phyloP scores from a whole-genome alignment of 2,113 vertebrate genomes.

The Tachycineta bicolor region DNA sequence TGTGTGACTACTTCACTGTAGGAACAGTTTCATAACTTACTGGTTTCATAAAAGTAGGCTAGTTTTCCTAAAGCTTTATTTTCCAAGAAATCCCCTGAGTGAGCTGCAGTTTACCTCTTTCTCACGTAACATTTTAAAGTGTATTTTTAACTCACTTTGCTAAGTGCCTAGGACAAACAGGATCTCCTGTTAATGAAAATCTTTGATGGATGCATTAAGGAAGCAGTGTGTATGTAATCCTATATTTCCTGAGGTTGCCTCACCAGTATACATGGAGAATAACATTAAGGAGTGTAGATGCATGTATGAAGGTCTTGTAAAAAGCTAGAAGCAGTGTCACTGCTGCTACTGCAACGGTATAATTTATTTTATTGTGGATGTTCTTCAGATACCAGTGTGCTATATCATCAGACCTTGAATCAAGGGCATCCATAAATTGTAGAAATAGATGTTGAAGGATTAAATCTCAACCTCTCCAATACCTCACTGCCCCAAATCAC shows the following conservation, averaged over 20 bases:
- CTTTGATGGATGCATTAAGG: slow-evolving; percentile 58
- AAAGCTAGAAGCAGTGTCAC: background rate
- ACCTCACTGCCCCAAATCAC: background rate
- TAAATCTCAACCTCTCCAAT: background rate
- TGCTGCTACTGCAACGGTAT: background rate
- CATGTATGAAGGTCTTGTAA: background rate
- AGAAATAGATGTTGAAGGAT: background rate
- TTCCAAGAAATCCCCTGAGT: background rate
- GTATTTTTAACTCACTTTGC: slow-evolving; percentile 27
- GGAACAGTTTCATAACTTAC: background rate
- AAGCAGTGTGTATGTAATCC: slow-evolving; percentile 21
- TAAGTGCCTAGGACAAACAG: slow-evolving; percentile 33
- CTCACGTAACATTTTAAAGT: background rate
- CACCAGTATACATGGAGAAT: background rate
- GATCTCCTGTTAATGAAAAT: slow-evolving; percentile 27
- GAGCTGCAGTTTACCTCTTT: background rate
- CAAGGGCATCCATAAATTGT: background rate
- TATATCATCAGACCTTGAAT: background rate
- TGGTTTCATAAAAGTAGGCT: background rate
- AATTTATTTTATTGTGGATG: background rate
- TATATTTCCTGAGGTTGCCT: slow-evolving; percentile 53
- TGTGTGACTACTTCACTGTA: background rate
- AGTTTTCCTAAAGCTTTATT: slow-evolving; percentile 19
- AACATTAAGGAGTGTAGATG: background rate
- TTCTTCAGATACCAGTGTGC: background rate